These are phyloP conservation scores for Lottia scabra DNA, from an alignment of 2,888 invertebrate species.

Conservation along the genomic window DNA sequence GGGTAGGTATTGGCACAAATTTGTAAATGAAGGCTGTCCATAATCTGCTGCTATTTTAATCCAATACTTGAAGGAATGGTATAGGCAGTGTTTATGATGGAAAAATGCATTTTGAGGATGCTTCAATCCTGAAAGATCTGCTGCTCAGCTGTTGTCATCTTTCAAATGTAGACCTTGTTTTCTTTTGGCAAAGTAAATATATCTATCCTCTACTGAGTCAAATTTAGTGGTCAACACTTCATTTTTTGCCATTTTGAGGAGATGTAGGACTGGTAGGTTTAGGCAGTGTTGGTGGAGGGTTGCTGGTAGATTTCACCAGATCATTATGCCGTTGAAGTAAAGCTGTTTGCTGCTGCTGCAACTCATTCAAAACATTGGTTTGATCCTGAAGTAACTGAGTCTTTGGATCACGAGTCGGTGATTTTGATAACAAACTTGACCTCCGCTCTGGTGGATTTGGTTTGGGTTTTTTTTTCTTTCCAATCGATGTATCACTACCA, in stretches of 20 bases:
- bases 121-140: too few relatives aligned
- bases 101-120: too few relatives aligned
- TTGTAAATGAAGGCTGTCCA: too few relatives aligned
- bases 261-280: neutral
- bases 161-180: too few relatives aligned
- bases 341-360: neutral
- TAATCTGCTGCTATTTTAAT: too few relatives aligned
- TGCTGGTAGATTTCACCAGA: neutral
- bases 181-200: too few relatives aligned
- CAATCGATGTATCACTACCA: conserved; percentile 8
- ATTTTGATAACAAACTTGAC: conserved; percentile 48
- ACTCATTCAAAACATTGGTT: neutral
- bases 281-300: neutral
- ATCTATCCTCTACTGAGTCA: too few relatives aligned
- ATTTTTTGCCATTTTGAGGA: neutral
- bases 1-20: too few relatives aligned
- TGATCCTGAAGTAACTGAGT: neutral
- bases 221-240: neutral
- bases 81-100: too few relatives aligned
- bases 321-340: neutral
- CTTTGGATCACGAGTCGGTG: neutral
- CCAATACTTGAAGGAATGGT: too few relatives aligned
- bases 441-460: conserved; percentile 54
- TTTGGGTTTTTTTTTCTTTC: conserved; percentile 38
- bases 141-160: too few relatives aligned